Evolutionary conservation across 1,140 invertebrate species (phyloP), one percentile per base, ranked within the genome.

Genomic region (Rhagoletis pomonella): DNA sequence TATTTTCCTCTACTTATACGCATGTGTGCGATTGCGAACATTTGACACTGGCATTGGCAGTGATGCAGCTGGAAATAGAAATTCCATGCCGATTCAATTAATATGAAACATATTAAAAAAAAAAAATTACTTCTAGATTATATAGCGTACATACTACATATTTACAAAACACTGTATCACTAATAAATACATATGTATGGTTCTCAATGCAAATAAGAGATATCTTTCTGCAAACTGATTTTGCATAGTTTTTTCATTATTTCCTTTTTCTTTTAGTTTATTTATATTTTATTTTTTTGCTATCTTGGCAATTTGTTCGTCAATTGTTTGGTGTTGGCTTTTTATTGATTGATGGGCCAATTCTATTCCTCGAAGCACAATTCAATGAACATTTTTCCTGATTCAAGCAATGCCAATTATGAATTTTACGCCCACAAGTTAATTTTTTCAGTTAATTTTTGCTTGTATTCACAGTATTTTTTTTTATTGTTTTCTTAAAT

Each of bases 281-380:
- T 10, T 67, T 10, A 4, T 64, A 5, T 17, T 14, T n/a, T 0
- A 64, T 64, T 64, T 64, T 19, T 9, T 17, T 0, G 47, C 2
- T 58, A 47, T n/a, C 73, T 81, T 81, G 47, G 29, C 47, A 10
- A 55, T 81, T 81, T 81, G 44, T 55, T 55, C 73, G 47, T 58
- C 19, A 29, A 55, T 81, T 81, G 73, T 81, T 55, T 81, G 73
- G 73, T 81, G 73, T 29, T 55, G n/a, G 73, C 17, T 19, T 6
- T 81, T 81, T 81, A 81, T 81, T 81, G 67, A 73, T 73, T 73
- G 67, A 81, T 81, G 17, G 47, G 19, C 19, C 73, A 55, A 58
- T 81, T 81, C 73, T 55, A 81, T 55, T 50, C 47, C 47, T 81
- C 73, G 47, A 42, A 9, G 47, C 47, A 6, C n/a, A 50, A 81